Evolutionary conservation across 2,113 vertebrate species (phyloP), one percentile per base, ranked within the genome.

Genomic region (Hippocampus barbouri): DNA sequence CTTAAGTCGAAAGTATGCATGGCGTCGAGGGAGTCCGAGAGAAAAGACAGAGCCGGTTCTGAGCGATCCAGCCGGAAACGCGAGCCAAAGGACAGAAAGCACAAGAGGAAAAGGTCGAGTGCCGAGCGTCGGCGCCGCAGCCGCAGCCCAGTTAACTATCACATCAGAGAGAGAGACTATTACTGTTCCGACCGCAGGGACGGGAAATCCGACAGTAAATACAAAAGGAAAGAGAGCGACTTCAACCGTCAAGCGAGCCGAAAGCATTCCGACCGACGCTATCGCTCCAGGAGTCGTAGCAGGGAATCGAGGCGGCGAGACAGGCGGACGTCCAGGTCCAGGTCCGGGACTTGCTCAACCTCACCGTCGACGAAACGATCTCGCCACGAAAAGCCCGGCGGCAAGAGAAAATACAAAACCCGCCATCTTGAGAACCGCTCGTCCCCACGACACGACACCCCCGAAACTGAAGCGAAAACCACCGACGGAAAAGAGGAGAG

Each of bases 351-450:
- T 76, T 80, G 78, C 0, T 96, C 95, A 23, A 92, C 91, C 66
- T 94, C 94, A n/a, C 91, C 93, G 67, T 89, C 87, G 1, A 76
- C 78, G 0, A 81, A 80, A 3, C 92, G 84, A 34, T 80, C 69
- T 6, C 90, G 90, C 70, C 89, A 76, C 6, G 93, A 96, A 75
- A 97, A 98, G 61, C 94, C 94, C 11, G 85, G 94, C 18, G 96
- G 95, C 6, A 98, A 98, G 82, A 93, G 94, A 60, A 98, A 98
- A 79, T 95, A 95, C 67, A 99, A 98, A 90, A 94, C 94, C 8
- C 92, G 92, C 12, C 95, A 98, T 84, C 83, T 99, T 75, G 95
- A 96, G 69, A 90, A 90, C 16, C 12, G 85, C 0, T 83, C 59
- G 27, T 61, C 27, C 59, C 59, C 80, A 0, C 77, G 79, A 53